Conservation (phyloP, 2,888 invertebrate species). For the Gryllus longicercus region DNA sequence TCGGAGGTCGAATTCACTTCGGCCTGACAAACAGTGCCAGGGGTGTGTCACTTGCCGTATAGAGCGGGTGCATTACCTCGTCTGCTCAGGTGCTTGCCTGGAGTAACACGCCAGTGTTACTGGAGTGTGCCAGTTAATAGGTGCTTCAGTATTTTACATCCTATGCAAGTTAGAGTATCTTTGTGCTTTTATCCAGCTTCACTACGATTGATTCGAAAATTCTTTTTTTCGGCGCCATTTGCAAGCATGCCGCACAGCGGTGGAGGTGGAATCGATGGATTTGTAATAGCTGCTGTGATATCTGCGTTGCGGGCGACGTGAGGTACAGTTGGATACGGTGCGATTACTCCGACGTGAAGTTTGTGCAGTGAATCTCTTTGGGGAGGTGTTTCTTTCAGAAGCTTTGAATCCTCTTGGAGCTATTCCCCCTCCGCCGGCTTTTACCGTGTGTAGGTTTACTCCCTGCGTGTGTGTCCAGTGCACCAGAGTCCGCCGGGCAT, state of each 20-base stretch:
- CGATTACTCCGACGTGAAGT: not conserved
- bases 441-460: not conserved
- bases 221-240: slow-evolving; percentile 27
- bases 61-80: not conserved
- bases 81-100: not conserved
- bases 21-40: not conserved
- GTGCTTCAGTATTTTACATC: not conserved
- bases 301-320: not conserved
- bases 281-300: not conserved
- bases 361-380: no score
- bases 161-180: not conserved
- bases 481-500: not conserved
- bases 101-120: no score
- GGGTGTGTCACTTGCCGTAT: slow-evolving; percentile 10
- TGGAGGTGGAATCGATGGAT: slow-evolving; percentile 22
- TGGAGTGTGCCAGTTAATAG: not conserved
- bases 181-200: no score
- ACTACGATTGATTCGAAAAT: no score
- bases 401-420: not conserved
- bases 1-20: not conserved
- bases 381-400: no score
- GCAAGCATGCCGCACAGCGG: slow-evolving; percentile 22
- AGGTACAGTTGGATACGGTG: not conserved
- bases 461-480: slow-evolving; percentile 17
- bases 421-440: not conserved